phyloP scores from a whole-genome alignment of 1,140 invertebrate species.

The Plodia interpunctella region DNA sequence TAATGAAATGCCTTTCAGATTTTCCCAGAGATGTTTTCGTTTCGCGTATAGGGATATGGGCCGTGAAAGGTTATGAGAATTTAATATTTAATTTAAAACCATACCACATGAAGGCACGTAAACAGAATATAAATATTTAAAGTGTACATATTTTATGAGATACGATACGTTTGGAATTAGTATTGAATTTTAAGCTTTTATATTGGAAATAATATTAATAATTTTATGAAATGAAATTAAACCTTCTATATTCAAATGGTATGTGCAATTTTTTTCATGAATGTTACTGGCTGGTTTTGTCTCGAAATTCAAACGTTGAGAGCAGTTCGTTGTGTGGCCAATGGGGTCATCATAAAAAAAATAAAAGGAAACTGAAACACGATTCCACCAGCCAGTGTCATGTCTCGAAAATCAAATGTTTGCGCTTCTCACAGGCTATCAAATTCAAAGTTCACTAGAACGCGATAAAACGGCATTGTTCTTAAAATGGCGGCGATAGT shows the following conservation, averaged over 20 bases:
- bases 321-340: neutral
- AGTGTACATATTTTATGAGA: too few species aligned
- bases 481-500: constrained; percentile 37
- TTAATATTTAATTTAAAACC: neutral
- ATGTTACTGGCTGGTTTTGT: neutral
- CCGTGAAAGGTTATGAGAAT: neutral
- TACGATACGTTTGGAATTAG: too few species aligned
- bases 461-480: constrained; percentile 54
- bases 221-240: too few species aligned
- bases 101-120: neutral
- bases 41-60: neutral
- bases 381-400: neutral
- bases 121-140: neutral
- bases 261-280: too few species aligned
- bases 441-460: constrained; percentile 50
- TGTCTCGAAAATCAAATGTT: constrained; percentile 26
- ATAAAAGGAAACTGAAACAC: constrained; percentile 1
- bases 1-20: neutral
- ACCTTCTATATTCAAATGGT: too few species aligned
- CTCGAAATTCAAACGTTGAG: neutral
- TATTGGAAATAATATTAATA: too few species aligned
- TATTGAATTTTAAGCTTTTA: too few species aligned
- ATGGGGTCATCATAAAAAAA: neutral
- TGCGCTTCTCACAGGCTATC: constrained; percentile 56
- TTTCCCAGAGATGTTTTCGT: neutral